phyloP scores from a whole-genome alignment of 2,797 vertebrate genomes.

The Sarcophilus harrisii region DNA sequence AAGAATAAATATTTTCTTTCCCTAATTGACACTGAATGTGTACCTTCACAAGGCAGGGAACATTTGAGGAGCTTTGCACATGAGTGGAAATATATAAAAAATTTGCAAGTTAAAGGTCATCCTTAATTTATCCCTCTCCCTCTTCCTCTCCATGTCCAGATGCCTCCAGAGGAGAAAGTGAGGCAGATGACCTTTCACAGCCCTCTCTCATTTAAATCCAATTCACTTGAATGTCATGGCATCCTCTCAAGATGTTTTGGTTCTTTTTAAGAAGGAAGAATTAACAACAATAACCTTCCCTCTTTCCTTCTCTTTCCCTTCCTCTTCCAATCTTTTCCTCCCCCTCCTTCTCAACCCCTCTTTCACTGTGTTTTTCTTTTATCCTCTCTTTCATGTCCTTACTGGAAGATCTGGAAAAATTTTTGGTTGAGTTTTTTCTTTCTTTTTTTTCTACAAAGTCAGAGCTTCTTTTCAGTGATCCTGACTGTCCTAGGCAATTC shows the following conservation, averaged over 20 bases:
- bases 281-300: too few species aligned
- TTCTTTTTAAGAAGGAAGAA: too few species aligned
- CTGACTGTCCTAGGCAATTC: neutral
- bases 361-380: neutral
- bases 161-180: too few species aligned
- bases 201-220: too few species aligned
- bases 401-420: neutral
- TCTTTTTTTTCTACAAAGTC: too few species aligned
- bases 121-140: neutral
- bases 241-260: too few species aligned
- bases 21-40: neutral
- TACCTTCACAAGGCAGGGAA: neutral
- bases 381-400: neutral
- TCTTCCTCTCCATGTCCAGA: too few species aligned
- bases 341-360: too few species aligned
- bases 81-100: neutral
- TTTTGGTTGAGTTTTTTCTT: too few species aligned
- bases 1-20: neutral
- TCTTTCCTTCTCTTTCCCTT: neutral
- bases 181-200: too few species aligned
- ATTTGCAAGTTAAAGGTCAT: neutral
- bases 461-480: neutral
- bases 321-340: too few species aligned
- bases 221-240: too few species aligned
- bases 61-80: neutral